Evolutionary conservation across 2,888 invertebrate genomes (phyloP), one percentile per base, ranked within the genome.

Genomic region (Synanthedon andrenaeformis): DNA sequence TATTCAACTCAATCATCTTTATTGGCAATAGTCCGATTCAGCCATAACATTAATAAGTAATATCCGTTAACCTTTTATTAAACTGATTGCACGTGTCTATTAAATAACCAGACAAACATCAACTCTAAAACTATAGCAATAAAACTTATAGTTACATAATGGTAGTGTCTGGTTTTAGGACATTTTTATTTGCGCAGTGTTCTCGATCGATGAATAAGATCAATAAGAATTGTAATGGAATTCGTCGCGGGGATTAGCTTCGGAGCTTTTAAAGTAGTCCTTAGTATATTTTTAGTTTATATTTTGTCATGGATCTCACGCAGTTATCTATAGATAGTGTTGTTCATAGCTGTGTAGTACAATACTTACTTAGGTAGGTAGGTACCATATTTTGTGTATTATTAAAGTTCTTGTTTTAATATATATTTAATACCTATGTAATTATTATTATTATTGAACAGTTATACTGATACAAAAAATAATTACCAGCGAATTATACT

Each of bases 11-110:
- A 71, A 77, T 77, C 76, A 73, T 74, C 71, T 76, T 76, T 74
- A 82, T 81, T 82, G 81, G 67, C 79, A 76, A 82, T 82, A 78
- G 74, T 67, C 71, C 64, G 76, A 76, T 76, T 70, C 79, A 76
- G 71, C 70, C 74, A 70, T 75, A 73, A 74, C 77, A 82, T 82
- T 82, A 82, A 82, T 82, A 82, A 82, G 76, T 72, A 66, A 84
- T 85, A 85, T 85, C 84, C 84, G 78, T 63, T 79, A 74, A 74
- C 78, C 76, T 81, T 80, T 76, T 62, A 66, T 72, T 35, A 72
- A 70, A 74, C 74, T 68, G 66, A 74, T 70, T 77, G 73, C 76
- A 80, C 79, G 80, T 82, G 82, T 78, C 63, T 51, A 56, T 51
- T 41, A 35, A 42, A 50, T 35, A 17, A 12, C 14, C 58, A 59